A percentile compares a stretch with the other conserved stretches of the same genome.
Evolutionary conservation across 2,113 vertebrate species (phyloP).

Genomic region (Halichoerus grypus): DNA sequence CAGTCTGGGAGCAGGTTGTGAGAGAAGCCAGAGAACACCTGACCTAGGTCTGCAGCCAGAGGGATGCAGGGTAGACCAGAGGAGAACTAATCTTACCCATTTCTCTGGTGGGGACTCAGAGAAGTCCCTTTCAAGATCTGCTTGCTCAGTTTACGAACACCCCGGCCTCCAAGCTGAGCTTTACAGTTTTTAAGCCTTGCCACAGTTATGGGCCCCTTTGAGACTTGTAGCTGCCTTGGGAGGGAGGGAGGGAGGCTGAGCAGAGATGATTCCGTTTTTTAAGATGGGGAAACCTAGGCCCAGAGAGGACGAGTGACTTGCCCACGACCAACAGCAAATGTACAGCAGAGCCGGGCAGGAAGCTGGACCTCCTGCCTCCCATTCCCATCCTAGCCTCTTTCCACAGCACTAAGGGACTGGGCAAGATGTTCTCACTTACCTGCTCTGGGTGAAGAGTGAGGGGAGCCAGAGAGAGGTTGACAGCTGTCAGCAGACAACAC

Average conservation of each 20-base stretch:
- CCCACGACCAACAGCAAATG: slow-evolving; percentile 30
- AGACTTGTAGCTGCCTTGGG: neutral
- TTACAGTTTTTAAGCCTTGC: neutral
- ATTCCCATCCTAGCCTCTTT: neutral
- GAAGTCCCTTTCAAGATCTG: neutral
- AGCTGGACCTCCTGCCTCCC: neutral
- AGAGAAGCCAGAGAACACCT: neutral
- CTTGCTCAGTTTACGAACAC: neutral
- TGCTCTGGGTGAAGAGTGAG: neutral
- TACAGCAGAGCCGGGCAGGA: neutral
- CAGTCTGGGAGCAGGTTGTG: neutral
- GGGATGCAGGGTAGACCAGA: neutral
- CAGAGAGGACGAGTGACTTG: slow-evolving; percentile 1
- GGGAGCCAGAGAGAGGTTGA: slow-evolving; percentile 56
- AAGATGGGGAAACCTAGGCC: neutral
- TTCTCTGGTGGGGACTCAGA: neutral
- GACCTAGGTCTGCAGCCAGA: neutral
- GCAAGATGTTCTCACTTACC: neutral
- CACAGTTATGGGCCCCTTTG: neutral
- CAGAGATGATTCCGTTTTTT: neutral
- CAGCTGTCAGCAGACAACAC: slow-evolving; percentile 58
- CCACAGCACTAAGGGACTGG: neutral
- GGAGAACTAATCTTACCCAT: neutral
- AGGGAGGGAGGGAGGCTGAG: neutral
- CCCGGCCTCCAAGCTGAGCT: neutral